Evolutionary conservation across 2,113 vertebrate genomes (phyloP), one percentile per base, ranked within the genome.

Genomic region (Pseudopodoces humilis): DNA sequence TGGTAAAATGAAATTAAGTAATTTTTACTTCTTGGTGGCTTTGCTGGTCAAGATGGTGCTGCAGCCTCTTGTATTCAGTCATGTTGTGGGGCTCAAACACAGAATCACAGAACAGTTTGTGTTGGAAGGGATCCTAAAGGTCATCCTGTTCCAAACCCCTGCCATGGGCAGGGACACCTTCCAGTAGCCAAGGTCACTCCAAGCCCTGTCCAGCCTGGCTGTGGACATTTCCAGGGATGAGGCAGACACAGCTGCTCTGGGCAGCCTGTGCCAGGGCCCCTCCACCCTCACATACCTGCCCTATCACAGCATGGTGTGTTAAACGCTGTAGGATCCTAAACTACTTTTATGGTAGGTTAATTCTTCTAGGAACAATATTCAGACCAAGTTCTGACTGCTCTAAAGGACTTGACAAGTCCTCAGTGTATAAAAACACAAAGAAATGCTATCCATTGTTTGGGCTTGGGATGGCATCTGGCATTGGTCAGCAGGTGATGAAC

Each of bases 271-370:
- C 15, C 53, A 47, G 39, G 13, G 6, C 16, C 5, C 41, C 30
- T 2, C 5, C 24, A 39, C 2, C 13, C 9, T 52, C 13, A 64
- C 17, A 35, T 10, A 50, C 5, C 9, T 25, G 14, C 4, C 8
- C 1, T 10, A 22, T 31, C 2, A 1, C 13, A 37, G 5, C 0
- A 2, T 11, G 4, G 18, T n/a, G 8, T 4, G 13, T 49, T 78
- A 81, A 68, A 49, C 6, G 8, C 11, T 75, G 4, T 25, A 75
- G 31, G 7, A 47, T 49, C 4, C 16, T 64, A n/a, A 44, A 21
- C 4, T 64, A 21, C 6, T 7, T 53, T 68, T 62, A 9, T 23
- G 7, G 7, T 20, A 44, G 21, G 10, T 28, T 55, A 59, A 10
- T 60, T 60, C 50, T 71, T 1, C 37, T 35, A 25, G 10, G 13